Evolutionary conservation across 2,797 vertebrate genomes (phyloP), one percentile per base, ranked within the genome.

Genomic region (Sebastes miniatus): DNA sequence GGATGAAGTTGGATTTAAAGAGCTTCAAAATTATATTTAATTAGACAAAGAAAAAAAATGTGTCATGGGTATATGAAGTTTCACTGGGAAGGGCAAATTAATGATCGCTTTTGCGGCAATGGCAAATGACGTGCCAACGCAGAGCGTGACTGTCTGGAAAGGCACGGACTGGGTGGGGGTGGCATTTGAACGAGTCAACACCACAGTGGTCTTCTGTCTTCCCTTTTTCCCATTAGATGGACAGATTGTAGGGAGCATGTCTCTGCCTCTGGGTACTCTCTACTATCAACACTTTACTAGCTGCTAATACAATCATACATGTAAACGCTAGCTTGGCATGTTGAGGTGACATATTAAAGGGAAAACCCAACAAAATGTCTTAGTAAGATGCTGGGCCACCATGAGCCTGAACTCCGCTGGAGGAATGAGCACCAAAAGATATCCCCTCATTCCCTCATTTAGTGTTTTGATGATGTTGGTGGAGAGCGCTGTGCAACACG

Each of bases 1-100:
- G 95, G 95, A 95, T 94, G 94, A 93, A 94, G 94, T 94, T 90
- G 91, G 92, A 92, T 94, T 95, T 95, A 95, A 96, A 95, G 91
- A 94, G 91, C 90, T 92, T 94, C 84, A 93, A 94, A 96, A 96
- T 96, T 90, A 95, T 94, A 96, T 96, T 96, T 96, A 96, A 96
- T 96, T 96, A 95, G 91, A 94, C 94, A 94, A 87, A 79, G 74
- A 87, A 88, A 88, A 68, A 90, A 92, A 91, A 87, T 70, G 87
- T 91, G 91, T 93, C 93, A 93, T 89, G 89, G 91, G 91, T 90
- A 82, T 93, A 92, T 92, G 85, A 90, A 76, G 89, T 93, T 94
- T 93, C 83, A 91, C 81, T 84, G 81, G 90, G 88, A 88, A 92
- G 76, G 81, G 80, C 86, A 89, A 94, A 93, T 93, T 87, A 94